A percentile compares a stretch with the other conserved stretches of the same genome.
phyloP scores from a whole-genome alignment of 2,888 invertebrate species.

The Cotesia congregata region DNA sequence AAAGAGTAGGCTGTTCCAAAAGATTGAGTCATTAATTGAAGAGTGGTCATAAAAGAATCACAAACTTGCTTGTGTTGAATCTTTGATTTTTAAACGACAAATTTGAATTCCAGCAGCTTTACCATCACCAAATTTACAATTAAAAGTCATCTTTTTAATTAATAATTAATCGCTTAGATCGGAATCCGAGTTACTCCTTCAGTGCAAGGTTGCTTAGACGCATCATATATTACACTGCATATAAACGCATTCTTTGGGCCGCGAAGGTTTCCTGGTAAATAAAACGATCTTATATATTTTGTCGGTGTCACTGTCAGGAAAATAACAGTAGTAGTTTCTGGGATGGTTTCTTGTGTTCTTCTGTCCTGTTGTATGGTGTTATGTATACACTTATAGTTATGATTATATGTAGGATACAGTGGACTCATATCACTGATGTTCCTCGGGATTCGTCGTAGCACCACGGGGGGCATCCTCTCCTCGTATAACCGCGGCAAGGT shows the following conservation, averaged over 20 bases:
- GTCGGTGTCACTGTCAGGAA: neutral
- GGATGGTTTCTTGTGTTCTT: neutral
- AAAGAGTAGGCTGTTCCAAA: neutral
- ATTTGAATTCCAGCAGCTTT: neutral
- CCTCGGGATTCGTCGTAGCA: constrained; percentile 63
- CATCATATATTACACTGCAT: neutral
- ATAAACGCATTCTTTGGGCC: neutral
- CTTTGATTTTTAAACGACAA: neutral
- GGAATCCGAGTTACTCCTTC: neutral
- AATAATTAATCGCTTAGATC: neutral
- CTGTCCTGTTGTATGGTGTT: too few species aligned
- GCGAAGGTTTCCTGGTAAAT: neutral
- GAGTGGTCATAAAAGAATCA: neutral
- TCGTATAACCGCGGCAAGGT: constrained; percentile 49
- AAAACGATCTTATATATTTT: neutral
- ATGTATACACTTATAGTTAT: too few species aligned
- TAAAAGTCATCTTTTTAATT: neutral
- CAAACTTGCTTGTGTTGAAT: neutral
- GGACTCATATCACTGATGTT: neutral
- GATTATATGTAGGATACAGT: too few species aligned
- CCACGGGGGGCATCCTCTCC: constrained; percentile 59
- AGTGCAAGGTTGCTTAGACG: neutral
- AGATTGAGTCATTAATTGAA: neutral
- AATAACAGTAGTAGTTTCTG: neutral
- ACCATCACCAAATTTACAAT: neutral